Percentiles rank a stretch among this genome's conserved stretches.
These are phyloP conservation scores for Aplodontia rufa DNA, from an alignment of 2,113 vertebrate genomes.

Conservation along the genomic window DNA sequence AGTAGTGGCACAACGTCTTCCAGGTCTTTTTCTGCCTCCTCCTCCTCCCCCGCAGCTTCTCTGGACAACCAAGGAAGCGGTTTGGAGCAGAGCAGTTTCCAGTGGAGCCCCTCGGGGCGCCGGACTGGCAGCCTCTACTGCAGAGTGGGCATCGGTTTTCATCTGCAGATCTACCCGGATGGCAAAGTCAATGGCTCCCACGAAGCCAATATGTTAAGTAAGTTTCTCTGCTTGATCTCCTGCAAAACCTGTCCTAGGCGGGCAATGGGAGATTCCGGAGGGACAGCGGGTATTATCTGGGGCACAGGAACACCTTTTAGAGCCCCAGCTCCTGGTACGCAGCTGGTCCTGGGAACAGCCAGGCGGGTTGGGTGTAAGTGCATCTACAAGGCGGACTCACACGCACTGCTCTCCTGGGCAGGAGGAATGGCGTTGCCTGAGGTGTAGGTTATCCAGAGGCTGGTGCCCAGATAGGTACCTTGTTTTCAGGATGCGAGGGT, in stretches of 20 bases:
- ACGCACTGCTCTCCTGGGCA: not conserved
- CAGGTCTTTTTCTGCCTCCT: constrained; percentile 58
- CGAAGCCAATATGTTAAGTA: constrained; percentile 92
- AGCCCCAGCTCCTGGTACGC: not conserved
- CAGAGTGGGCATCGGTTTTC: constrained; percentile 97
- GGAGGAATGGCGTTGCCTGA: not conserved
- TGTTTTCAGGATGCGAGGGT: not conserved
- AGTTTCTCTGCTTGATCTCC: constrained; percentile 83
- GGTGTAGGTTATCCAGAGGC: not conserved
- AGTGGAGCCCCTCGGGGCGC: constrained; percentile 90
- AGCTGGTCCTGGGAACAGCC: fast-evolving
- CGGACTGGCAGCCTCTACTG: constrained; percentile 96
- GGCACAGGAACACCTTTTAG: not conserved
- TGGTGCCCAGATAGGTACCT: not conserved
- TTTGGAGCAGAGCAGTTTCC: constrained; percentile 79
- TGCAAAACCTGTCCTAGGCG: not conserved
- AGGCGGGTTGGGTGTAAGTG: fast-evolving
- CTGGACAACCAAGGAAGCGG: constrained; percentile 54
- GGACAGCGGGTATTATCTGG: not conserved
- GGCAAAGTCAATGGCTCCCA: constrained; percentile 97
- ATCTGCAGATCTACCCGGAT: constrained; percentile 96
- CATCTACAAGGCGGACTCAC: fast-evolving
- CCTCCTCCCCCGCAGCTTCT: constrained; percentile 48
- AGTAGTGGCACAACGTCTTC: constrained; percentile 14
- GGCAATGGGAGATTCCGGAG: not conserved